Percentiles rank a stretch among this genome's conserved stretches.
These are phyloP conservation scores for Danionella dracula DNA, from an alignment of 2,797 vertebrate species.

Conservation along the genomic window DNA sequence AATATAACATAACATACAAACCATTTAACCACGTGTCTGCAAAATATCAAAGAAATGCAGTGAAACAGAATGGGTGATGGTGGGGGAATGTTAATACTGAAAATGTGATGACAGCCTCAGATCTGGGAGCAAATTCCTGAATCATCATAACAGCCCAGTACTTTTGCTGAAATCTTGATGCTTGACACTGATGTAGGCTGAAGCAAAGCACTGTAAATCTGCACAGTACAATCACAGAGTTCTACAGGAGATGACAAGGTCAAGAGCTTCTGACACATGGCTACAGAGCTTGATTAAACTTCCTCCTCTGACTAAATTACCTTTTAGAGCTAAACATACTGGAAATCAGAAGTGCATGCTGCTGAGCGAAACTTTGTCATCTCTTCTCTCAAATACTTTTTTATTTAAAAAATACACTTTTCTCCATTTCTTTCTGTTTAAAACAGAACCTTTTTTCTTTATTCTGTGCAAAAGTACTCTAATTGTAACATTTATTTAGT, in stretches of 20 bases:
- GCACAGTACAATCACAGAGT: conserved; percentile 43
- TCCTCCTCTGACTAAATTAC: not conserved
- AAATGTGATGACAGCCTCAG: conserved; percentile 59
- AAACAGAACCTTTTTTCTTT: too few species aligned
- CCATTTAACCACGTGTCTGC: too few species aligned
- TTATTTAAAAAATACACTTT: too few species aligned
- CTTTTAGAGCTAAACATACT: not conserved
- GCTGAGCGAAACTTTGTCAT: not conserved
- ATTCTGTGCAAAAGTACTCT: too few species aligned
- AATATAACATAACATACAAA: too few species aligned
- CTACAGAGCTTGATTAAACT: not conserved
- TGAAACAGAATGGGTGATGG: conserved; percentile 29
- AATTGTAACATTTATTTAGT: too few species aligned
- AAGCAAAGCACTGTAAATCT: conserved; percentile 54
- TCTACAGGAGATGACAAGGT: conserved; percentile 48
- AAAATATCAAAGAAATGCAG: not conserved
- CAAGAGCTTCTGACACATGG: conserved; percentile 25
- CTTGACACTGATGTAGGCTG: conserved; percentile 64
- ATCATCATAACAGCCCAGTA: conserved; percentile 61
- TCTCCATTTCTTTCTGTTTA: too few species aligned
- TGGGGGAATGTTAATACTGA: conserved; percentile 40
- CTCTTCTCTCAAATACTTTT: not conserved
- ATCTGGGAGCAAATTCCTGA: conserved; percentile 59
- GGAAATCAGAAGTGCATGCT: not conserved
- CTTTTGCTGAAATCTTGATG: conserved; percentile 52